Evolutionary conservation across 1,140 invertebrate species (phyloP), one percentile per base, ranked within the genome.

Genomic region (Drosophila lowei): DNA sequence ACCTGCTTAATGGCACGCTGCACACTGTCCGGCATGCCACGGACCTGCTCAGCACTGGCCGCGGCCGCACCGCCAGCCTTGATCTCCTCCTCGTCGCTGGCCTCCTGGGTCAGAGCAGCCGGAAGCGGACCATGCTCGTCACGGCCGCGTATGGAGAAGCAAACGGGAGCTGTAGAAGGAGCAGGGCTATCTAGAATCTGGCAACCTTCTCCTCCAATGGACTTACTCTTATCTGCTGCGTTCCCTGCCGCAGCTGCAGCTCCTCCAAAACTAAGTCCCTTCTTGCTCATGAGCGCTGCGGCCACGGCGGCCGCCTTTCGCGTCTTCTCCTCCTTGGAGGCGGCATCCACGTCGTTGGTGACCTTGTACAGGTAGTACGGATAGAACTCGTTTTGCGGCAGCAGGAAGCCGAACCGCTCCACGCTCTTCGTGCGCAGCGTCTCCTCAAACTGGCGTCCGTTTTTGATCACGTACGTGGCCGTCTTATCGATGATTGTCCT

Each of bases 401-500:
- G 93, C 0, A 98, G 91, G 91, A 98, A 98, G 15, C 94, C 94
- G 89, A 98, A 99, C 25, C 97, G 92, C 0, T 95, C 94, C 91
- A 98, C 97, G 13, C 96, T 95, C 92, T 98, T 98, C 3, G 94
- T 95, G 83, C 95, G 95, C 0, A 99, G 95, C 28, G 97, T 96
- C 8, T 94, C 94, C 83, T 99, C 98, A 92, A 99, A 99, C 75
- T 97, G 96, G 49, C 95, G 93, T 0, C 98, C 98, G 92, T 99
- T 99, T 81, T 98, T 98, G 0, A 96, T 95, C 0, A 99, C 98
- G 90, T 99, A 99, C 60, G 95, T 95, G 2, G 98, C 97, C 95
- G 99, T 98, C 92, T 98, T 98, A 90, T 99, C 97, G 52, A 99
- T 97, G 6, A 99, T 96, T 43, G 96, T 93, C 86, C 96, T 95